phyloP scores from a whole-genome alignment of 2,888 invertebrate genomes.

The Nemotelus pantherinus region DNA sequence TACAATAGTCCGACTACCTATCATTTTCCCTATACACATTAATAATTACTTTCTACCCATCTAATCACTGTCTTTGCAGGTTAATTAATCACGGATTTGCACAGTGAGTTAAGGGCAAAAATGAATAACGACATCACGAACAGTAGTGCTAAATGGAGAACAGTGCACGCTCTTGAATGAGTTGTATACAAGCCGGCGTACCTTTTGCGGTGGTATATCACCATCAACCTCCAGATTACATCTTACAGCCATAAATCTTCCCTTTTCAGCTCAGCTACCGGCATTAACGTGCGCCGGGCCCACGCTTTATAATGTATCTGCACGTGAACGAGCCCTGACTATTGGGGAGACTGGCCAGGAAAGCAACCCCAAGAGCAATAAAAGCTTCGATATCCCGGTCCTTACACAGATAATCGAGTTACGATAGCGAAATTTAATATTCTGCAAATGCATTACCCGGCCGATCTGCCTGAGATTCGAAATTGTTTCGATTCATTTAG shows the following conservation, averaged over 20 bases:
- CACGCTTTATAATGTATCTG: no score
- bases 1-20: not conserved
- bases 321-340: not conserved
- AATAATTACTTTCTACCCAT: constrained; percentile 44
- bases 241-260: constrained; percentile 33
- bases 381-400: constrained; percentile 30
- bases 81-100: constrained; percentile 44
- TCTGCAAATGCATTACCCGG: constrained; percentile 21
- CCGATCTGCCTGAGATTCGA: not conserved
- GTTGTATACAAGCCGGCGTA: not conserved
- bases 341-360: not conserved
- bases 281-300: not conserved
- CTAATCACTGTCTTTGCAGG: constrained; percentile 45
- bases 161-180: not conserved
- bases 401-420: constrained; percentile 35
- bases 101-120: constrained; percentile 37
- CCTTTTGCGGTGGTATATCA: constrained; percentile 35
- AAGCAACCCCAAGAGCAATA: not conserved
- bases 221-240: constrained; percentile 34
- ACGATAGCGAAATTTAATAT: constrained; percentile 38
- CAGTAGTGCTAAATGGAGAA: not conserved
- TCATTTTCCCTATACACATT: constrained; percentile 2
- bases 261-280: constrained; percentile 12
- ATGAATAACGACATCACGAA: constrained; percentile 41
- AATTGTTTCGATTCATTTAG: constrained; percentile 5